These are phyloP conservation scores for Gymnoscopelus microlampas DNA, from an alignment of 2,797 vertebrate genomes.

Conservation along the genomic window DNA sequence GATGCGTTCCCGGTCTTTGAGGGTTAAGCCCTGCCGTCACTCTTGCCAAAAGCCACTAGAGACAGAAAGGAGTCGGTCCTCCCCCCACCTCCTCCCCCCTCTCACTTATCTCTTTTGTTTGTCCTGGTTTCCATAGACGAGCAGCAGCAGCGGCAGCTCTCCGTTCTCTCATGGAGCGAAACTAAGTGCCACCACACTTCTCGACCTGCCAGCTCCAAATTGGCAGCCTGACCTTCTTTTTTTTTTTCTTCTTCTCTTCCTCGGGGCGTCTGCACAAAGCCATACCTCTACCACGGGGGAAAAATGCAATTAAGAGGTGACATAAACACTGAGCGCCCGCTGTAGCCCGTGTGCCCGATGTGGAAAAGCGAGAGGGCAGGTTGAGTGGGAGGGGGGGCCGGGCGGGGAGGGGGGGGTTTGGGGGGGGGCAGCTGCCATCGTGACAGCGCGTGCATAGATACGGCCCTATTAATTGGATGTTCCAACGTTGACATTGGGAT, in stretches of 20 bases:
- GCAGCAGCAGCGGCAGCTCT: slow-evolving; percentile 70
- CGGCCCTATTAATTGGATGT: slow-evolving; percentile 72
- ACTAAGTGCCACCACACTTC: slow-evolving; percentile 75
- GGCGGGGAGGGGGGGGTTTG: slow-evolving; percentile 34
- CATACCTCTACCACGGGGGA: slow-evolving; percentile 72
- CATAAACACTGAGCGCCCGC: slow-evolving; percentile 79
- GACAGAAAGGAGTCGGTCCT: slow-evolving; percentile 65
- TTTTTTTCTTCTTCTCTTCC: slow-evolving; percentile 76
- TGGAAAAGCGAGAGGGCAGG: neutral
- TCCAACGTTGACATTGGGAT: slow-evolving; percentile 60
- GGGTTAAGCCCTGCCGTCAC: slow-evolving; percentile 43
- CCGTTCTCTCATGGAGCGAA: slow-evolving; percentile 72
- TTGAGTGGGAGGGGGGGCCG: slow-evolving; percentile 20
- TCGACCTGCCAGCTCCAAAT: slow-evolving; percentile 80
- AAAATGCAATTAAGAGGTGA: slow-evolving; percentile 82
- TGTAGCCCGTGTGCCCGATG: slow-evolving; percentile 60
- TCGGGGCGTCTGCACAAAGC: slow-evolving; percentile 75
- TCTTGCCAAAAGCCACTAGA: slow-evolving; percentile 52
- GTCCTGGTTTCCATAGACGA: slow-evolving; percentile 73
- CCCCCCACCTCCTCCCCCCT: slow-evolving; percentile 29
- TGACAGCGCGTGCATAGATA: slow-evolving; percentile 66
- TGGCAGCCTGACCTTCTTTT: slow-evolving; percentile 82
- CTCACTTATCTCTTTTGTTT: slow-evolving; percentile 79
- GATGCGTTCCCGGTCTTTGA: too few species aligned
- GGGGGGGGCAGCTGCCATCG: slow-evolving; percentile 60